phyloP scores from a whole-genome alignment of 2,113 vertebrate species.

The Casuarius casuarius region DNA sequence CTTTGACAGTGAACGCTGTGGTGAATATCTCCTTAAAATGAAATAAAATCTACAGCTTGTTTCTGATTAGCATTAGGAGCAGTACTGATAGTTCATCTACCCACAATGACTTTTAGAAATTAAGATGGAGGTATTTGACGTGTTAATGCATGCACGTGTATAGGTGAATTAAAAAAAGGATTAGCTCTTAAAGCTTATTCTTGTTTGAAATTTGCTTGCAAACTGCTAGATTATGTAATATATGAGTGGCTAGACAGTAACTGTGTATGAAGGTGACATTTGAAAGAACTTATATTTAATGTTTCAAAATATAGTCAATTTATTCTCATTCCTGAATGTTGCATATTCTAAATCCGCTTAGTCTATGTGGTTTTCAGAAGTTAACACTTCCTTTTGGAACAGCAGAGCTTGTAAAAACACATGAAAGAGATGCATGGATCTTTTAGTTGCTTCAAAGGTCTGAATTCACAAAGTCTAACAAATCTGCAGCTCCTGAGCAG shows the following conservation, averaged over 20 bases:
- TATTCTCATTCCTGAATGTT: not conserved
- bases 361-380: not conserved
- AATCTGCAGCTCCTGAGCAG: not conserved
- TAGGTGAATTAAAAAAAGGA: not conserved
- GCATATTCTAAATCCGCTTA: rapidly evolving
- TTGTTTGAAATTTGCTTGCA: not conserved
- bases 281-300: not conserved
- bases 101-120: not conserved
- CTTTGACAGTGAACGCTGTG: not conserved
- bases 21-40: not conserved
- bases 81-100: not conserved
- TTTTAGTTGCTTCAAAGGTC: not conserved
- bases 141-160: not conserved
- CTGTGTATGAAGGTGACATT: not conserved
- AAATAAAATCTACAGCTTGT: not conserved
- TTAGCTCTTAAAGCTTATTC: not conserved
- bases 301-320: not conserved
- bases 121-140: not conserved
- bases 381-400: not conserved
- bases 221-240: not conserved
- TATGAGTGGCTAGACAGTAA: not conserved
- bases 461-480: not conserved
- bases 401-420: not conserved
- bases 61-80: not conserved
- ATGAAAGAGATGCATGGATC: rapidly evolving